Evolutionary conservation across 23 tunicate species (phyloP).

Genomic region (Halocynthia roretzi): DNA sequence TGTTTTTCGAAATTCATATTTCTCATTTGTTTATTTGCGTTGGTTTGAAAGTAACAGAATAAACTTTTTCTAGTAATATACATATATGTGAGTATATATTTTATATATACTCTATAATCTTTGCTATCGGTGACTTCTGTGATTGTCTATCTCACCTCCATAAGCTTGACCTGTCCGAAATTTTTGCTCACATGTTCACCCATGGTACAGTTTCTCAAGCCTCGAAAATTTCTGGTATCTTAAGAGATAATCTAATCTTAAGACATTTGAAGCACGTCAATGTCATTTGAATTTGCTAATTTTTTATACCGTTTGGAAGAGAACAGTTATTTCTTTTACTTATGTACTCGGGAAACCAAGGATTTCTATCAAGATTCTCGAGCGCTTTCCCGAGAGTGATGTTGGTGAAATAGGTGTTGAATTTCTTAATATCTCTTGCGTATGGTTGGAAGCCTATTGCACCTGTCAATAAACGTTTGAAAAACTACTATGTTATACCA

Average conservation of each 20-base stretch:
- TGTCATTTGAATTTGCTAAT: conserved; percentile 10
- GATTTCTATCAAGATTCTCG: conserved; percentile 13
- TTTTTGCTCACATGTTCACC: not conserved
- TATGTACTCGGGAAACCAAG: conserved; percentile 41
- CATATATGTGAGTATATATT: too few species aligned
- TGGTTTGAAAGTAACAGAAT: too few species aligned
- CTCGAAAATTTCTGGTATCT: not conserved
- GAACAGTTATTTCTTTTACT: conserved; percentile 28
- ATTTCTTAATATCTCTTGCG: conserved; percentile 1
- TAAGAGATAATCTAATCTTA: not conserved
- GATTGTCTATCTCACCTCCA: not conserved
- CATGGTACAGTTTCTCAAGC: not conserved
- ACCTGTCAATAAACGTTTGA: conserved; percentile 25
- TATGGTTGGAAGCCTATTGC: conserved; percentile 25
- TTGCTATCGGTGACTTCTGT: too few species aligned
- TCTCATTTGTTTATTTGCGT: too few species aligned
- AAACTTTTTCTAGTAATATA: too few species aligned
- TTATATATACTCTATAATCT: too few species aligned
- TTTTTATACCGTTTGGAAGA: not conserved
- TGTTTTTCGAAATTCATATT: too few species aligned
- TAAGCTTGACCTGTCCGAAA: not conserved
- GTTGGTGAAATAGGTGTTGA: conserved; percentile 24
- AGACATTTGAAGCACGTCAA: not conserved
- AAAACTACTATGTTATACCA: not conserved
- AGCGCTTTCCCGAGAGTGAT: conserved; percentile 18